These are phyloP conservation scores for Microtus montanus DNA, from an alignment of 2,113 vertebrate genomes.

Conservation along the genomic window DNA sequence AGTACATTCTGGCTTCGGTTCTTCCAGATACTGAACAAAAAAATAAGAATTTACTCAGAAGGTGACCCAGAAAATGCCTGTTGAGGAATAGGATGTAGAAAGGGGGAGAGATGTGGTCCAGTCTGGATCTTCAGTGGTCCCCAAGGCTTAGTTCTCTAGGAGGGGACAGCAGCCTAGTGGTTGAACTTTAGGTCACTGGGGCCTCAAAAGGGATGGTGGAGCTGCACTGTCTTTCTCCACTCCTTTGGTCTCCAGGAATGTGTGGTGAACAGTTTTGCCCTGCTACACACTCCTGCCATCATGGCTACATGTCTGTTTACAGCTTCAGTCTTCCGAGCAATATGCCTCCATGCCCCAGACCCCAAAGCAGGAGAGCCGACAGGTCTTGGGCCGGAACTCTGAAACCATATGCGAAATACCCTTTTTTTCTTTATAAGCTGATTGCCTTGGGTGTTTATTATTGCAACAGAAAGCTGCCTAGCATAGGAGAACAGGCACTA, in stretches of 20 bases:
- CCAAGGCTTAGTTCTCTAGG: neutral
- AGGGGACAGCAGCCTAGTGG: neutral
- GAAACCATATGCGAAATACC: neutral
- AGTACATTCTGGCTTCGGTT: neutral
- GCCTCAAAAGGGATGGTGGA: neutral
- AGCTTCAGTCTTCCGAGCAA: neutral
- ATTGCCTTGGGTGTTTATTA: neutral
- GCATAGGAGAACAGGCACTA: neutral
- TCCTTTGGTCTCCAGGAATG: neutral
- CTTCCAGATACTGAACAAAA: neutral
- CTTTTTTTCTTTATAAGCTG: neutral
- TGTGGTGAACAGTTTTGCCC: neutral
- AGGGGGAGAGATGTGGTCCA: neutral
- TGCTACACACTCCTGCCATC: neutral
- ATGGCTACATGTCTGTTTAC: neutral
- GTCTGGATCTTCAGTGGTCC: neutral
- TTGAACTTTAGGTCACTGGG: neutral
- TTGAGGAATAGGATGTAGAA: neutral
- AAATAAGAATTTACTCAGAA: neutral
- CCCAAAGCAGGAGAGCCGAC: neutral
- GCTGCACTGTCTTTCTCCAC: neutral
- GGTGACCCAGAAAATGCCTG: neutral
- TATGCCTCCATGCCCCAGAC: neutral
- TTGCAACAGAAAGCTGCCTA: neutral
- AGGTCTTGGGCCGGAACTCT: neutral